Base-by-base conservation (phyloP, 1,140 invertebrate genomes). In the Eciton burchellii region DNA sequence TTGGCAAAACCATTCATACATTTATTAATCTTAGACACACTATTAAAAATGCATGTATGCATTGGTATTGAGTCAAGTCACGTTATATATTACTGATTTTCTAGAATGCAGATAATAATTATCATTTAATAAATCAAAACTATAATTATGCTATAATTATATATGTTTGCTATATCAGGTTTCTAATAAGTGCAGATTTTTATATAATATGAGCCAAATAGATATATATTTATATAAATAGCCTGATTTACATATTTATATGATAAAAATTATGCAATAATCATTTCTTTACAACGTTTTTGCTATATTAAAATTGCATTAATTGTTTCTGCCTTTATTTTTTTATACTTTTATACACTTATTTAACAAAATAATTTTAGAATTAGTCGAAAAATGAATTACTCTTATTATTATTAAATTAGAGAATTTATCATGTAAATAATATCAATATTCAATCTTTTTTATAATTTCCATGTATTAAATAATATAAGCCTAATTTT, bases 1-100 rank as follows among this genome's bases (percentile, higher is more conserved):
- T 95, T 94, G 92, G 93, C 94, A 93, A 91, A 91, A 92, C 43
- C 89, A 92, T 89, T 91, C 87, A 92, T 91, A 91, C 77, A 87
- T 83, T 76, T 88, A 86, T 87, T 91, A 85, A 89, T 79, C 81
- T 88, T 89, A 90, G 84, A 89, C 66, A 89, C 66, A 90, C 79
- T 62, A 47, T 45, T 16, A 52, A 81, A 83, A 70, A 70, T 54
- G 77, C 63, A 81, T 83, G 60, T 41, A 24, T 83, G 60, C 49
- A 24, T 83, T 54, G 12, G n/a, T 56, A 72, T 45, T 65, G 1
- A 70, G 45, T 16, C 16, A 60, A 24, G 45, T 81, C 9, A 77
- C 35, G 49, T 45, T 56, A 12, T 26, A 60, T 1, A 57, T 19
- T 74, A 9, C 43, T 49, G 47, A 77, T 83, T 66, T 49, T 5